A percentile compares a stretch with the other conserved stretches of the same genome.
phyloP scores from a whole-genome alignment of 2,113 vertebrate species.

The Boulengerochromis microlepis region DNA sequence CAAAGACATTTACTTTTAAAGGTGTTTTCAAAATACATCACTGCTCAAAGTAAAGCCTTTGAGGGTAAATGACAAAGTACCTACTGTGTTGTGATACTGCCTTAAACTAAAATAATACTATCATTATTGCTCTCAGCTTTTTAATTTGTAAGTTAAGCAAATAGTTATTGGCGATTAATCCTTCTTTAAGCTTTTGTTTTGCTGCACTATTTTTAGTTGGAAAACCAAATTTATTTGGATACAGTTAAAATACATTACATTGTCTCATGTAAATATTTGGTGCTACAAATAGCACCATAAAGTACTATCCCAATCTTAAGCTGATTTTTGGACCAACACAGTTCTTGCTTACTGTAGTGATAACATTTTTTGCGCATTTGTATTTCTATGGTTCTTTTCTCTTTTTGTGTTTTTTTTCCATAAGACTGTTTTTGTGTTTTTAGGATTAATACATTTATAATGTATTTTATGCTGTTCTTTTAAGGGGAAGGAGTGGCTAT shows the following conservation, averaged over 20 bases:
- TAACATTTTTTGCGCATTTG: neutral
- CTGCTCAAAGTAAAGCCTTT: neutral
- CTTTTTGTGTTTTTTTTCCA: neutral
- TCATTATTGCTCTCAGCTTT: neutral
- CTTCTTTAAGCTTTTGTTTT: neutral
- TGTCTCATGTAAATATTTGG: neutral
- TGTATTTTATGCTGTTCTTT: slow-evolving; percentile 23
- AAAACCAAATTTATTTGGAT: neutral
- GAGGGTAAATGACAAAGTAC: neutral
- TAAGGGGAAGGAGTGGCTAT: slow-evolving; percentile 91
- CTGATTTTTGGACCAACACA: neutral
- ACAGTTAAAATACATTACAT: neutral
- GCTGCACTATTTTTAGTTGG: neutral
- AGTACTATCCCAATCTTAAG: neutral
- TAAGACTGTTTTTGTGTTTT: neutral
- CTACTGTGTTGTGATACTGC: neutral
- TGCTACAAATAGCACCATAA: neutral
- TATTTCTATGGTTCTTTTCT: neutral
- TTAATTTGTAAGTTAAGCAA: neutral
- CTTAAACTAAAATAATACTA: neutral
- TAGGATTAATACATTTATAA: neutral
- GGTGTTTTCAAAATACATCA: neutral
- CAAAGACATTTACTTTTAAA: neutral
- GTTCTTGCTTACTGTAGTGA: neutral
- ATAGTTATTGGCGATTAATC: neutral